Evolutionary conservation across 2,797 vertebrate genomes (phyloP), one percentile per base, ranked within the genome.

Genomic region (Sebastes aleutianus): DNA sequence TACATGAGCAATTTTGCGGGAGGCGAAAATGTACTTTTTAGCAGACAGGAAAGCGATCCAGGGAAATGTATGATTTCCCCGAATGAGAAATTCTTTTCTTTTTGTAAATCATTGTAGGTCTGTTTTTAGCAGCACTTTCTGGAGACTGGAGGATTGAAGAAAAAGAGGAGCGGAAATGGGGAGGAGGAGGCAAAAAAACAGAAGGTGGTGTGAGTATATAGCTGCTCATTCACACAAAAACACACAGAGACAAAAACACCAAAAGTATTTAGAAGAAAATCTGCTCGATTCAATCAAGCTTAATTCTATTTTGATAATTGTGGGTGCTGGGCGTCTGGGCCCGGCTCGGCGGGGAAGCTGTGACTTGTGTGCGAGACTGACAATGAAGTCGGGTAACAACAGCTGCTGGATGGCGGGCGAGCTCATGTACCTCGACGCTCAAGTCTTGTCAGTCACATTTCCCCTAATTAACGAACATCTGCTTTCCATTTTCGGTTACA

Each of bases 381-480:
- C 97, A 97, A 97, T 96, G 96, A 97, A 97, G 96, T 95, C 92
- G 91, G 96, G 87, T 89, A 94, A 95, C 96, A 96, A 97, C 98
- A 99, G 97, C 98, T 98, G 98, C 97, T 96, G 93, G 89, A 97
- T 96, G 96, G 95, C 96, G 96, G 89, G 94, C 94, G 80, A 96
- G 96, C 96, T 95, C 94, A 94, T 97, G 97, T 97, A 96, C 95
- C 87, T 93, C 94, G 94, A 96, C 96, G 97, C 97, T 97, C 96
- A 93, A 96, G 96, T 97, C 97, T 98, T 99, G 98, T 99, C 98
- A 99, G 96, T 98, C 98, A 98, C 97, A 96, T 98, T 97, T 98
- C 95, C 97, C 96, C 97, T 99, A 99, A 99, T 99, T 99, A 99
- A 97, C 94, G 96, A 99, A 99, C 98, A 99, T 99, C 98, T 99